Evolutionary conservation across 2,888 invertebrate genomes (phyloP), one percentile per base, ranked within the genome.

Genomic region (Tholera decimalis): DNA sequence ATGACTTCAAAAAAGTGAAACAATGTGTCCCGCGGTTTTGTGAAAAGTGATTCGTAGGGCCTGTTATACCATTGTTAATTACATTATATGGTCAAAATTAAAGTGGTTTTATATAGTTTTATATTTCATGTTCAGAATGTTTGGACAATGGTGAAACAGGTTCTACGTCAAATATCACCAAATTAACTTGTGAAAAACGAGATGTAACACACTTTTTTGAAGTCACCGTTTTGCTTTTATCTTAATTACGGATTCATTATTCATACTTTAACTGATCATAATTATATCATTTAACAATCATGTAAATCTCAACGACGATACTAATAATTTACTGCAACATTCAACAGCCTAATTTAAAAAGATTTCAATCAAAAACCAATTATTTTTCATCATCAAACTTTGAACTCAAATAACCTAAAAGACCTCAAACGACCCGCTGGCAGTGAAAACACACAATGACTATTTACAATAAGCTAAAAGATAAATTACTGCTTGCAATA

Each of bases 1-100:
- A 86, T 88, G 92, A 89, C 93, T 94, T 94, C 93, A 92, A 93
- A 94, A 93, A 92, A 91, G 92, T 91, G 92, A 78, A 68, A 73
- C 30, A 74, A 72, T 88, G 89, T 83, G 84, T 89, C 88, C 88
- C 85, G 91, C 88, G 88, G 15, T 35, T 73, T 59, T 79, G 86
- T 87, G 89, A 83, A 62, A 55, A 76, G 82, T 82, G 82, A 80
- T 82, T 35, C 37, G 43, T 74, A 76, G 71, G 77, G 62, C 79
- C 81, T 77, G 81, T 82, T 82, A 62, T 71, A 79, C 80, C 80
- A 72, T 75, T 80, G 70, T 53, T 60, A 63, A 43, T 33, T 66
- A 49, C 1, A 41, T 9, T 18, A 53, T 28, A 33, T 22, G 50
- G 24, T 72, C 24, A 43, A 28, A 30, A 64, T 20, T 9, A 20